Evolutionary conservation across 2,113 vertebrate species (phyloP).

Genomic region (Aspiorhynchus laticeps): DNA sequence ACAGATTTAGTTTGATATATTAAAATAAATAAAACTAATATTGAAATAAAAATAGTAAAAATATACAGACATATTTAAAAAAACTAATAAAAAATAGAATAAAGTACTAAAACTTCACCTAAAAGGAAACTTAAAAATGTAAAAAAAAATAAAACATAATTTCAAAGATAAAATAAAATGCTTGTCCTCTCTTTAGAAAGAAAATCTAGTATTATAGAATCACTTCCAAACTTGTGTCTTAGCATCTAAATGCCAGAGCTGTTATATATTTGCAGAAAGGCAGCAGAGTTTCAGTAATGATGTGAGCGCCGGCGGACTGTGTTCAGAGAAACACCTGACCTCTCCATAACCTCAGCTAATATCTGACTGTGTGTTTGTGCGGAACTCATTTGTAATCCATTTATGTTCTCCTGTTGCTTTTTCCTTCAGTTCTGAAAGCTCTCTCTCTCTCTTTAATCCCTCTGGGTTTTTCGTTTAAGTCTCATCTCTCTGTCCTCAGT

Average conservation of each 20-base stretch:
- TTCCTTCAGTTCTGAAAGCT: background rate
- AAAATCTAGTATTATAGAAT: too few species aligned
- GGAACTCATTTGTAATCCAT: slow-evolving; percentile 20
- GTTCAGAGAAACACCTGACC: slow-evolving; percentile 13
- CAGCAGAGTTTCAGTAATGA: background rate
- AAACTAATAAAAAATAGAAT: too few species aligned
- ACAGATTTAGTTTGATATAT: too few species aligned
- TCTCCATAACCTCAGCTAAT: background rate
- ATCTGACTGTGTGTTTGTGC: background rate
- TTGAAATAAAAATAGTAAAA: too few species aligned
- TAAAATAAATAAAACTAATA: too few species aligned
- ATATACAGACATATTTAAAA: too few species aligned
- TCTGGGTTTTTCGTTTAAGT: background rate
- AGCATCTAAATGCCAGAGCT: background rate
- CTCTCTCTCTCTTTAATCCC: background rate
- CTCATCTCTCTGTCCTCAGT: background rate
- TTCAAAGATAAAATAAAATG: too few species aligned
- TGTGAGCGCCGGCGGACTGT: background rate
- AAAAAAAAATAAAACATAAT: too few species aligned
- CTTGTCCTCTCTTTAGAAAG: too few species aligned
- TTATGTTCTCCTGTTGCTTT: too few species aligned
- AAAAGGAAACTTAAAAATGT: too few species aligned
- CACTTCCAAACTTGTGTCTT: background rate
- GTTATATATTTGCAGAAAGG: background rate
- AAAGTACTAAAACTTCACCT: too few species aligned